phyloP scores from a whole-genome alignment of 1,140 invertebrate species.

The Euglossa dilemma region DNA sequence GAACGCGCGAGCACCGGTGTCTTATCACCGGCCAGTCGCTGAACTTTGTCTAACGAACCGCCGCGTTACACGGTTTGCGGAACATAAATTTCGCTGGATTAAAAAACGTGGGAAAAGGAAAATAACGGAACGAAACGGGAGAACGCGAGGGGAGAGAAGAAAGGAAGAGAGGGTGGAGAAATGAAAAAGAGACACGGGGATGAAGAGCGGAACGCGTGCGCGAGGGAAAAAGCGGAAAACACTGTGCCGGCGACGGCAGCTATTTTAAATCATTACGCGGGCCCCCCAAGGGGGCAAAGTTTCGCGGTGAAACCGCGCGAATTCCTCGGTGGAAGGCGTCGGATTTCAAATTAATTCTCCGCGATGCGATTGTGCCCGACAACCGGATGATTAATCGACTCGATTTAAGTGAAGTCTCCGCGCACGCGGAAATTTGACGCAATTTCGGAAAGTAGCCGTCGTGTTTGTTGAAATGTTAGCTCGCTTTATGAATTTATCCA shows the following conservation, averaged over 20 bases:
- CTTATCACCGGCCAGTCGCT: not conserved
- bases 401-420: not conserved
- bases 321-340: slow-evolving; percentile 3
- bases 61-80: not conserved
- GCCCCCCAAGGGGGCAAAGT: not conserved
- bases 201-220: rapidly evolving
- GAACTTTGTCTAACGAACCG: slow-evolving; percentile 17
- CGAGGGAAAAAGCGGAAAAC: not conserved
- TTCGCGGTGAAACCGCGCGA: slow-evolving; percentile 1
- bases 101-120: not conserved
- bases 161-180: too few species aligned
- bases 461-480: not conserved
- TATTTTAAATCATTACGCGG: slow-evolving; percentile 36
- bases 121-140: too few species aligned
- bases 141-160: not conserved
- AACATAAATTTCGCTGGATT: slow-evolving; percentile 7
- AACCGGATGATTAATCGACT: slow-evolving; percentile 35
- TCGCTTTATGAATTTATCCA: too few species aligned
- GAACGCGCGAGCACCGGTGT: not conserved
- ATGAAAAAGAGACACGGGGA: not conserved
- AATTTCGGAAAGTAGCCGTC: not conserved
- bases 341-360: slow-evolving; percentile 40
- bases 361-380: slow-evolving; percentile 21
- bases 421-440: not conserved
- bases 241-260: not conserved